These are phyloP conservation scores for Battus philenor DNA, from an alignment of 1,140 invertebrate genomes.

Conservation along the genomic window DNA sequence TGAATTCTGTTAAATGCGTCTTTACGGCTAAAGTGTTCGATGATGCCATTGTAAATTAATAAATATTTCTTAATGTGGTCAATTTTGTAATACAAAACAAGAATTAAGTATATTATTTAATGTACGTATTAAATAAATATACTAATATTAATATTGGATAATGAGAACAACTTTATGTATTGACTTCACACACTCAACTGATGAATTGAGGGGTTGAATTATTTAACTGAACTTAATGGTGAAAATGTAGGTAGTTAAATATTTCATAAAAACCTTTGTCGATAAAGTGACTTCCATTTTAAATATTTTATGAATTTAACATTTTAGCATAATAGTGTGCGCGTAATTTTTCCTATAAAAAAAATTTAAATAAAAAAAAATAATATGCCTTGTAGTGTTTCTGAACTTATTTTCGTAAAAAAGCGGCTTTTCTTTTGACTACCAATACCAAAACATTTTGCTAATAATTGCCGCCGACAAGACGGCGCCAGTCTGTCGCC, in stretches of 20 bases:
- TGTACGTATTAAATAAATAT: slow-evolving; percentile 36
- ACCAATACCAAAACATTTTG: slow-evolving; percentile 42
- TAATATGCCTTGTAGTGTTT: too few species aligned
- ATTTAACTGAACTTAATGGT: too few species aligned
- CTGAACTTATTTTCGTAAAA: slow-evolving; percentile 5
- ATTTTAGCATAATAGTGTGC: too few species aligned
- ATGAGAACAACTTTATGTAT: slow-evolving; percentile 38
- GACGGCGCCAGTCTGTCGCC: slow-evolving; percentile 38
- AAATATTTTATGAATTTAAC: too few species aligned
- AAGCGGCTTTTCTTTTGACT: slow-evolving; percentile 38
- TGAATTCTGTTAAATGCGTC: slow-evolving; percentile 70
- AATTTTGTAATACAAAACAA: slow-evolving; percentile 32
- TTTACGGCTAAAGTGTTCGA: slow-evolving; percentile 67
- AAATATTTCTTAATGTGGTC: slow-evolving; percentile 29
- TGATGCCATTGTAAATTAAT: slow-evolving; percentile 47
- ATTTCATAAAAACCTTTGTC: too few species aligned
- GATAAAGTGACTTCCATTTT: too few species aligned
- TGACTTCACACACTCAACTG: slow-evolving; percentile 36
- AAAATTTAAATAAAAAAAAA: neutral
- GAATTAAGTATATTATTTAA: slow-evolving; percentile 32
- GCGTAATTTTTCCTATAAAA: too few species aligned
- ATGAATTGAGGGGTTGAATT: too few species aligned
- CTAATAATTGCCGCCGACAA: slow-evolving; percentile 32
- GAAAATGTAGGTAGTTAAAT: too few species aligned
- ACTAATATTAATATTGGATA: slow-evolving; percentile 20